Evolutionary conservation across 2,797 vertebrate genomes (phyloP).

Genomic region (Pristis pectinata): DNA sequence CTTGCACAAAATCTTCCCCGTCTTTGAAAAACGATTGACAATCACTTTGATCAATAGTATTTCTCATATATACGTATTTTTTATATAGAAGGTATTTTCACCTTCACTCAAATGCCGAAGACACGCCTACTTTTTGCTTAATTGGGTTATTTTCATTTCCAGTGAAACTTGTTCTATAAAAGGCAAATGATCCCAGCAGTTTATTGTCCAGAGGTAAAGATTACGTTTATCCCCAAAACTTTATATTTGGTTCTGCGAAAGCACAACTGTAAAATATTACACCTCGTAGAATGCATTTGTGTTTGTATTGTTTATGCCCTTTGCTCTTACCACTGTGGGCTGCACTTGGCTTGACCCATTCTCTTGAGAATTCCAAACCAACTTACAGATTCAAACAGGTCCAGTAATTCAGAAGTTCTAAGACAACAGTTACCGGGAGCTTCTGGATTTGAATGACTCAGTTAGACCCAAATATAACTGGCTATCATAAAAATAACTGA

Average conservation of each 20-base stretch:
- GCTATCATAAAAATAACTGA: neutral
- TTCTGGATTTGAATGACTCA: constrained; percentile 7
- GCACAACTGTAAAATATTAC: neutral
- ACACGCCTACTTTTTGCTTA: neutral
- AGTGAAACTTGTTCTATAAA: neutral
- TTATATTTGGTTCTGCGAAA: neutral
- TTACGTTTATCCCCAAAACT: neutral
- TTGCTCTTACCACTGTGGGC: neutral
- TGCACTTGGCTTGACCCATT: neutral
- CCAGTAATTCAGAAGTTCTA: neutral
- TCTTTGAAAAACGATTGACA: neutral
- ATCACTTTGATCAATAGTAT: neutral
- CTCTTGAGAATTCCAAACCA: neutral
- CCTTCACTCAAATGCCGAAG: neutral
- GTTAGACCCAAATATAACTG: neutral
- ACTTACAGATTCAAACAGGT: neutral
- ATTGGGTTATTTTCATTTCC: neutral
- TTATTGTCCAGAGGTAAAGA: neutral
- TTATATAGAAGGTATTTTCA: neutral
- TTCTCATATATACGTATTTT: neutral
- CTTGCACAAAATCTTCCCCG: neutral
- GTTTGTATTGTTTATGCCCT: neutral
- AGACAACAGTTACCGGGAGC: neutral
- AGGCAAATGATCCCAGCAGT: neutral
- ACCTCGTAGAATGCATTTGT: neutral